A percentile compares a stretch with the other conserved stretches of the same genome.
Conservation (phyloP, 2,888 invertebrate genomes). For the Mythimna pallens region DNA sequence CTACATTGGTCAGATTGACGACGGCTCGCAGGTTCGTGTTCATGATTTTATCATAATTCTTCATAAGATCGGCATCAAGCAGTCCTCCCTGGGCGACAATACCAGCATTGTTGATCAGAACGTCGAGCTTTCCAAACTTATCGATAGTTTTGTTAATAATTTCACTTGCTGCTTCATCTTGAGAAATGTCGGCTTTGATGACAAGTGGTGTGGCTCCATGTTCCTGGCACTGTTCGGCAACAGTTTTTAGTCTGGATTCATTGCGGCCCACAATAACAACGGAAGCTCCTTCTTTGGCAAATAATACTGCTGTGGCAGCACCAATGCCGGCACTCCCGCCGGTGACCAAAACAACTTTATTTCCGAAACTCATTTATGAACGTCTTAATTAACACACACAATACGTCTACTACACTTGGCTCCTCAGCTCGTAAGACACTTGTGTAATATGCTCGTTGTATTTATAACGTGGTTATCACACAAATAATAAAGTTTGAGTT, state of each 20-base stretch:
- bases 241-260: conserved; percentile 64
- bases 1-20: conserved; percentile 52
- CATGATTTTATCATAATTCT: conserved; percentile 59
- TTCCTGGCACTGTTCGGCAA: conserved; percentile 44
- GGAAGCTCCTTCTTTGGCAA: conserved; percentile 72
- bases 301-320: conserved; percentile 71
- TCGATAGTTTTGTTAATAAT: conserved; percentile 64
- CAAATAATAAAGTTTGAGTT: neutral
- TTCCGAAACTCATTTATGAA: conserved; percentile 60
- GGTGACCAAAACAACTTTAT: conserved; percentile 74
- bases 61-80: conserved; percentile 41
- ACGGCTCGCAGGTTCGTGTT: conserved; percentile 58
- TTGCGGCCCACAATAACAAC: conserved; percentile 74
- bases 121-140: conserved; percentile 65
- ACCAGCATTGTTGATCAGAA: conserved; percentile 68
- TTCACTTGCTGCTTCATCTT: conserved; percentile 51
- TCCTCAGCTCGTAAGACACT: neutral
- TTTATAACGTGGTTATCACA: neutral
- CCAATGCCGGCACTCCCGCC: conserved; percentile 79
- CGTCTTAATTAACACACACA: neutral
- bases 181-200: conserved; percentile 59
- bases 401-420: neutral
- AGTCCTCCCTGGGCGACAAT: conserved; percentile 27
- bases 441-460: neutral
- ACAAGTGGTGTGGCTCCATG: conserved; percentile 41